phyloP scores from a whole-genome alignment of 2,888 invertebrate genomes.

The Netelia inedita region DNA sequence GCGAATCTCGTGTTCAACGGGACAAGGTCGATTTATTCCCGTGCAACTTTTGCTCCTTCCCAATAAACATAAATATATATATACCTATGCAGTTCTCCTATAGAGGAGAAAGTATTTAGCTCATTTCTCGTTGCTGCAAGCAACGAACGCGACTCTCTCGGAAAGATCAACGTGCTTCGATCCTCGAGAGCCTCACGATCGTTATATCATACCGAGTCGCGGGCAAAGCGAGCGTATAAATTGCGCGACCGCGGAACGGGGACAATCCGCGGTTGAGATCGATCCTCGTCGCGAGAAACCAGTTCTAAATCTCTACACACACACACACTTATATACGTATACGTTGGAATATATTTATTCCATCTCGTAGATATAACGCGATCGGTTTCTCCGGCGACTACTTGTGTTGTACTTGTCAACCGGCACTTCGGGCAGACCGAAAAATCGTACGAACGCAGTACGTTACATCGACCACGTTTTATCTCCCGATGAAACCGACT shows the following conservation, averaged over 20 bases:
- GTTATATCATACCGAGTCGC: slow-evolving; percentile 44
- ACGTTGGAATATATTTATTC: background rate
- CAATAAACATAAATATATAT: background rate
- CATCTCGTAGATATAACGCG: slow-evolving; percentile 3
- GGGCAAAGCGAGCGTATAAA: slow-evolving; percentile 4
- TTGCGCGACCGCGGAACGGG: slow-evolving; percentile 13
- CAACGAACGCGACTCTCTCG: slow-evolving; percentile 46
- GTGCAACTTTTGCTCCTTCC: slow-evolving; percentile 35
- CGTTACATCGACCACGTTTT: slow-evolving; percentile 16
- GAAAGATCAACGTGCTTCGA: slow-evolving; percentile 64
- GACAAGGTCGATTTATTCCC: slow-evolving; percentile 78
- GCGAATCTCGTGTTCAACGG: slow-evolving; percentile 67
- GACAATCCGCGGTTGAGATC: slow-evolving; percentile 13
- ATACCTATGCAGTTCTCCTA: background rate
- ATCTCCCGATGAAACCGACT: slow-evolving; percentile 15
- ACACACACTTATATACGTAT: background rate
- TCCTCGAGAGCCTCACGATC: slow-evolving; percentile 34
- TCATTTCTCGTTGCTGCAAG: slow-evolving; percentile 69
- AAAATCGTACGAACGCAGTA: background rate
- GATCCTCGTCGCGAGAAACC: slow-evolving; percentile 18
- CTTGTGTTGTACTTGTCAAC: slow-evolving; percentile 6
- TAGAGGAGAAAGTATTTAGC: slow-evolving; percentile 79
- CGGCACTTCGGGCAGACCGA: background rate
- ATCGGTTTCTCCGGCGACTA: slow-evolving; percentile 2
- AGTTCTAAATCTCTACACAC: background rate